Percentiles rank a stretch among this genome's conserved stretches.
Evolutionary conservation across 2,113 vertebrate genomes (phyloP).

Genomic region (Trichechus manatus): DNA sequence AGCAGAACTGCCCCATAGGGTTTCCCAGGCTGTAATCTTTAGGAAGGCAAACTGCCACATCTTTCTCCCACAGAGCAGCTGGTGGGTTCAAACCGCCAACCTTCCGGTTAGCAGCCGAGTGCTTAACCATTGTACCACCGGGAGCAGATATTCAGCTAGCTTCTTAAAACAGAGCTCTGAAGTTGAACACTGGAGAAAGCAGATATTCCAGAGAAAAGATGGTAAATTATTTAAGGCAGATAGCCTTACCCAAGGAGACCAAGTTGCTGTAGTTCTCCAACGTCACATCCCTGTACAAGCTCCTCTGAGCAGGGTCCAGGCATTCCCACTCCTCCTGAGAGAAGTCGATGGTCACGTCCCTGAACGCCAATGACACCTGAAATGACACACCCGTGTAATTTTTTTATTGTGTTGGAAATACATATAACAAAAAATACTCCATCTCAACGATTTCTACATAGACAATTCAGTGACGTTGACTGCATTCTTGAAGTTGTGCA

Average conservation of each 20-base stretch:
- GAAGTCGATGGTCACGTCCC: constrained; percentile 18
- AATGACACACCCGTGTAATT: not conserved
- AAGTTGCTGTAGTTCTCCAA: constrained; percentile 58
- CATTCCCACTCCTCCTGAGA: constrained; percentile 38
- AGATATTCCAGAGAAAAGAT: not conserved
- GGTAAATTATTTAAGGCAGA: not conserved
- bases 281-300: constrained; percentile 39
- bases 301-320: not conserved
- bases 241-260: constrained; percentile 5
- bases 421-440: no score
- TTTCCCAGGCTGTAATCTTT: no score
- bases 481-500: no score
- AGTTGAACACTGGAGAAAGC: not conserved
- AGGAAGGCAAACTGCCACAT: no score
- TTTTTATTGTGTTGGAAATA: no score
- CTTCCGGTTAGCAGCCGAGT: no score
- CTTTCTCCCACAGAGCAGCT: no score
- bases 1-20: no score
- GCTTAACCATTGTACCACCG: no score
- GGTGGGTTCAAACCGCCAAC: no score
- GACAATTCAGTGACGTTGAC: no score
- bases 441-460: no score
- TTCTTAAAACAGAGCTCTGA: constrained; percentile 18
- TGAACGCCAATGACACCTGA: constrained; percentile 45
- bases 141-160: not conserved